Evolutionary conservation across 2,888 invertebrate genomes (phyloP).

Genomic region (Tenthredo amoena): DNA sequence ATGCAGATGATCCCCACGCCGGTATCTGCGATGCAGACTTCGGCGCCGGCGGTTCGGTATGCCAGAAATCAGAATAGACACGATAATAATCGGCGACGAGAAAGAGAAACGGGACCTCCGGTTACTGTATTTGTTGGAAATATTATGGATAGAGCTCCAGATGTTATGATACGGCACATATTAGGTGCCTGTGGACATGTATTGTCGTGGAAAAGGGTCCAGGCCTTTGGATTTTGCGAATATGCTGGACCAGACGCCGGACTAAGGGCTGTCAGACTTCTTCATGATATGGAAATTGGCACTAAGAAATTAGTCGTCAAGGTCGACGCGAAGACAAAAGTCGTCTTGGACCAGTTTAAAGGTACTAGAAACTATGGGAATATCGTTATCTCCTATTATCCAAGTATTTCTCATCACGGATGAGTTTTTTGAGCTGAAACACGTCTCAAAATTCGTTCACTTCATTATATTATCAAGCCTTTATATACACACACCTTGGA

Average conservation of each 20-base stretch:
- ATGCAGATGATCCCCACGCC: slow-evolving; percentile 78
- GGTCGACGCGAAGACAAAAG: slow-evolving; percentile 98
- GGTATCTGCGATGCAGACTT: slow-evolving; percentile 77
- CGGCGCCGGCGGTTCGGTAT: slow-evolving; percentile 75
- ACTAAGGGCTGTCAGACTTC: slow-evolving; percentile 93
- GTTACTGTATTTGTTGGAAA: slow-evolving; percentile 99
- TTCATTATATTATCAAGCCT: no score
- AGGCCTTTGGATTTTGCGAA: slow-evolving; percentile 99
- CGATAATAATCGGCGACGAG: slow-evolving; percentile 73
- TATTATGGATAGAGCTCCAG: slow-evolving; percentile 96
- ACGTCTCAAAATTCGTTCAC: no score
- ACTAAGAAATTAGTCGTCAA: slow-evolving; percentile 97
- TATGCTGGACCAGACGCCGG: slow-evolving; percentile 98
- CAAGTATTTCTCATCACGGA: neutral
- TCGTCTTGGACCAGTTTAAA: slow-evolving; percentile 95
- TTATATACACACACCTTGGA: no score
- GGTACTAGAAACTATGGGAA: slow-evolving; percentile 78
- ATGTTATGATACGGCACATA: slow-evolving; percentile 95
- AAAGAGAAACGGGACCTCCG: slow-evolving; percentile 85
- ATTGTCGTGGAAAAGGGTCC: slow-evolving; percentile 97
- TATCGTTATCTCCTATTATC: neutral
- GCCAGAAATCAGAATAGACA: slow-evolving; percentile 73
- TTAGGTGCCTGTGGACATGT: slow-evolving; percentile 96
- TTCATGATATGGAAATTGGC: slow-evolving; percentile 95
- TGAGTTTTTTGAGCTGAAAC: no score